Evolutionary conservation across 1,140 invertebrate species (phyloP), one percentile per base, ranked within the genome.

Genomic region (Drosophila bifasciata): DNA sequence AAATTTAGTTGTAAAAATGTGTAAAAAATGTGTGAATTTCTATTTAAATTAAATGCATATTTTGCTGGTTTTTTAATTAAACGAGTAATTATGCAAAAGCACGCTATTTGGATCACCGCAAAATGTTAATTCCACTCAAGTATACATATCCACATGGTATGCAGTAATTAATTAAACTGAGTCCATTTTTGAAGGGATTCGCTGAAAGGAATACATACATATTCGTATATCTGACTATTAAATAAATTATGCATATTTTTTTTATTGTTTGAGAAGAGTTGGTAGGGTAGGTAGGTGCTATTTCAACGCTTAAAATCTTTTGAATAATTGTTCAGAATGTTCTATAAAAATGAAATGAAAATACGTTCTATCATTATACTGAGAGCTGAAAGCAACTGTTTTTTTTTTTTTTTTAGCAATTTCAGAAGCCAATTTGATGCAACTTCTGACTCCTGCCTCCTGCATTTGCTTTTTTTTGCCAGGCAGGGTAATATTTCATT

Each of bases 41-140:
- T 7, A 15, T 58, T 84, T 46, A 46, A 79, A 73, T 85, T 58
- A 59, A 63, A 63, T 76, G 71, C 19, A 55, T 55, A 17, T 39
- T 46, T 36, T 50, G 58, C 59, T 13, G 32, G 40, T 62, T 73
- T 79, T 85, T 85, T 79, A 84, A 84, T 85, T 80, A 76, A 84
- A 84, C 76, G 62, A 64, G 66, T 73, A 79, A 83, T 84, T 84
- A 83, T 77, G 70, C 70, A 46, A 53, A 67, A 56, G 67, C 70
- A 71, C 50, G 79, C 11, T 1, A 36, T 49, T 67, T 43, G 64
- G 56, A 55, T 50, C 36, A 67, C 81, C 73, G 60, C 81, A 67
- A 64, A 64, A 69, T 67, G 77, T 67, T 85, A 60, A 85, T 80
- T 66, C 61, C 49, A 50, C 40, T 64, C 17, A 19, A 66, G 32